A percentile compares a stretch with the other conserved stretches of the same genome.
These are phyloP conservation scores for Mus spretus DNA, from an alignment of 2,797 vertebrate species.

Conservation along the genomic window DNA sequence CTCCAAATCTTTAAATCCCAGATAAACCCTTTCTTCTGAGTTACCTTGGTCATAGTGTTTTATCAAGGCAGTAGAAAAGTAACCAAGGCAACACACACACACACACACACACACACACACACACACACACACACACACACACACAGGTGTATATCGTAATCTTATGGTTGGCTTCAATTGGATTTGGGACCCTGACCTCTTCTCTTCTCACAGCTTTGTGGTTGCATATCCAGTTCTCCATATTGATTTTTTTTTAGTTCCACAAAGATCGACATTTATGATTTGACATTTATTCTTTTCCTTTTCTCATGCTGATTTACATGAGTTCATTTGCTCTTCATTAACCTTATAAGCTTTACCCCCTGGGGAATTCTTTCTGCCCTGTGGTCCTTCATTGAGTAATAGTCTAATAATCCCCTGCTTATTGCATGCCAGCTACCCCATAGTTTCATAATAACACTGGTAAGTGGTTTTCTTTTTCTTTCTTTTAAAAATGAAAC, in stretches of 20 bases:
- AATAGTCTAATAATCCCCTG: neutral
- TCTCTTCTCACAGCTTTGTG: conserved; percentile 11
- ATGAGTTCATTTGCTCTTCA: neutral
- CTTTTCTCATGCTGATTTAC: neutral
- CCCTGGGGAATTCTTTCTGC: neutral
- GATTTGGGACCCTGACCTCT: neutral
- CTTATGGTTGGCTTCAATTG: neutral
- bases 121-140: neutral
- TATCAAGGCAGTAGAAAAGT: neutral
- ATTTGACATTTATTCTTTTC: neutral
- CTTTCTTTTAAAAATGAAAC: neutral
- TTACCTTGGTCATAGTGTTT: neutral
- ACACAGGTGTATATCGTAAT: neutral
- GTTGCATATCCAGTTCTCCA: neutral
- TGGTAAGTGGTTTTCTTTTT: neutral
- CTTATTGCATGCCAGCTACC: neutral
- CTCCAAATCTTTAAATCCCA: neutral
- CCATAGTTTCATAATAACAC: neutral
- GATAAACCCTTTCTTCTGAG: neutral
- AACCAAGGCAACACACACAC: neutral
- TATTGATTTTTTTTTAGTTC: neutral
- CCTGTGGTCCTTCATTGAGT: neutral
- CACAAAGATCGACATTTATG: neutral
- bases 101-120: neutral
- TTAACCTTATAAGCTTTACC: neutral